A percentile compares a stretch with the other conserved stretches of the same genome.
phyloP scores from a whole-genome alignment of 2,113 vertebrate species.

The Cyprinus carpio region DNA sequence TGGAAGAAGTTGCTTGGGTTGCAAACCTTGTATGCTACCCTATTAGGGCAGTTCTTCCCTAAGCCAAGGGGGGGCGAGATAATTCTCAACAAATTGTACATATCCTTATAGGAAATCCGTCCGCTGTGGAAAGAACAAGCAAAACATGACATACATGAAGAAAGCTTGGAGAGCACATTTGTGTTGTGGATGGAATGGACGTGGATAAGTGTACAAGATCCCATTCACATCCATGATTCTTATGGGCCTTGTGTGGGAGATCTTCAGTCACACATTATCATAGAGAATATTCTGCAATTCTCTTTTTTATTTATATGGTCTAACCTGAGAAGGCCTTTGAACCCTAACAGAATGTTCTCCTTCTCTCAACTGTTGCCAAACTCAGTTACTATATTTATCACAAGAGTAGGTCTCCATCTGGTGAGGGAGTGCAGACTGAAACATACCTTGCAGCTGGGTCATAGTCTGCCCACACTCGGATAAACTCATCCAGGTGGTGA shows the following conservation, averaged over 20 bases:
- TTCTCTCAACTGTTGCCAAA: constrained; percentile 19
- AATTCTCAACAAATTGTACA: constrained; percentile 96
- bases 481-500: constrained; percentile 95
- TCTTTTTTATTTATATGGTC: not conserved
- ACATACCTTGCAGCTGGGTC: constrained; percentile 96
- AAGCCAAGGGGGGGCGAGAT: constrained; percentile 93
- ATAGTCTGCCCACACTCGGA: constrained; percentile 96
- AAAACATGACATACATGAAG: constrained; percentile 71
- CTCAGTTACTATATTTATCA: constrained; percentile 40
- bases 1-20: constrained; percentile 79
- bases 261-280: constrained; percentile 33
- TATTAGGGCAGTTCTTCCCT: constrained; percentile 97
- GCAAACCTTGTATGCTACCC: constrained; percentile 98
- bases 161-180: constrained; percentile 65
- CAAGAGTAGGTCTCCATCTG: constrained; percentile 14
- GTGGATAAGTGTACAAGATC: constrained; percentile 32
- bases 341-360: constrained; percentile 25
- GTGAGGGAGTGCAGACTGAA: constrained; percentile 8
- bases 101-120: constrained; percentile 96
- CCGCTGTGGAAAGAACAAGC: constrained; percentile 89
- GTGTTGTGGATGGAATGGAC: constrained; percentile 62
- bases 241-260: constrained; percentile 7
- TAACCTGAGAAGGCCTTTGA: constrained; percentile 17
- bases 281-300: not conserved
- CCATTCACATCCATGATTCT: constrained; percentile 21